Evolutionary conservation across 2,888 invertebrate genomes (phyloP).

Genomic region (Caenorhabditis macrosperma): DNA sequence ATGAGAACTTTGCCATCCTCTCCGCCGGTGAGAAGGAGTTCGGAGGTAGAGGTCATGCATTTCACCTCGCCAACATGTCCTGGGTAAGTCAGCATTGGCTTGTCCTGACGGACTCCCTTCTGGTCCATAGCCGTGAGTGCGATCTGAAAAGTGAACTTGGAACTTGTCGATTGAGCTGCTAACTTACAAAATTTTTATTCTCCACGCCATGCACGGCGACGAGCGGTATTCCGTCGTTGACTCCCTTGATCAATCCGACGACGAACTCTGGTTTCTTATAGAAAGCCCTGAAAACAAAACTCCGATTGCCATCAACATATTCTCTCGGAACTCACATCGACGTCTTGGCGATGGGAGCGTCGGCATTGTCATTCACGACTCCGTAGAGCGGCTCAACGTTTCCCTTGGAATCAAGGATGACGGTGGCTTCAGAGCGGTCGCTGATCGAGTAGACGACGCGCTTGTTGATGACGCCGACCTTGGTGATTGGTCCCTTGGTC

Average conservation of each 20-base stretch:
- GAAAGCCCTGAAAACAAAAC: slow-evolving; percentile 29
- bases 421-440: slow-evolving; percentile 2
- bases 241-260: slow-evolving; percentile 35
- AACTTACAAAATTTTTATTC: slow-evolving; percentile 33
- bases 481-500: slow-evolving; percentile 33
- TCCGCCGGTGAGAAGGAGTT: slow-evolving; percentile 59
- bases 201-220: slow-evolving; percentile 39
- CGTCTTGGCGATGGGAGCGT: not conserved
- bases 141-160: slow-evolving; percentile 18
- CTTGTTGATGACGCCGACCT: slow-evolving; percentile 51
- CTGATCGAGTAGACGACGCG: slow-evolving; percentile 35
- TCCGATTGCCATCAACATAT: no score
- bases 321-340: slow-evolving; percentile 13
- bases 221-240: slow-evolving; percentile 36
- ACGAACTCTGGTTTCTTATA: slow-evolving; percentile 35
- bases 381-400: slow-evolving; percentile 44
- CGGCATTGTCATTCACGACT: not conserved
- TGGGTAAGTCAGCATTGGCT: slow-evolving; percentile 8
- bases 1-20: slow-evolving; percentile 63
- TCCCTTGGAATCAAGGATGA: slow-evolving; percentile 35
- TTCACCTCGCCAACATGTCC: slow-evolving; percentile 39
- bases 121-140: slow-evolving; percentile 39
- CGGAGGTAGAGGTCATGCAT: slow-evolving; percentile 14
- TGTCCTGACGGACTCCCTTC: slow-evolving; percentile 3
- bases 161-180: not conserved